Conservation (phyloP, 2,113 vertebrate genomes). For the Cephalophus harveyi region DNA sequence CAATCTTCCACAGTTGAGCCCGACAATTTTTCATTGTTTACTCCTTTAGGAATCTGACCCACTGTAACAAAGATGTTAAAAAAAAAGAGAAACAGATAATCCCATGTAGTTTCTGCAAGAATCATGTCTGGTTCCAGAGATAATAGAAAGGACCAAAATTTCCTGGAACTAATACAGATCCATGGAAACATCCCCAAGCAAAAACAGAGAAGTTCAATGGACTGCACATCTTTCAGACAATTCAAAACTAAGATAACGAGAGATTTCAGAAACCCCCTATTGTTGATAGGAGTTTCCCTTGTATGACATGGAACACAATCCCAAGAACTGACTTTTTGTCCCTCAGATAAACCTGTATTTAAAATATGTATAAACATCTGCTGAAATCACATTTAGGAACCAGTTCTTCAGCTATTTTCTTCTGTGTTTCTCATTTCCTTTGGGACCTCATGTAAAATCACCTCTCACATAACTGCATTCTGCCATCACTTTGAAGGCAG, state of each 20-base stretch:
- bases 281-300: background rate
- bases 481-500: background rate
- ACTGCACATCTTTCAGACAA: background rate
- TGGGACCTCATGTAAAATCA: slow-evolving; percentile 33
- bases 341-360: background rate
- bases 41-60: background rate
- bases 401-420: background rate
- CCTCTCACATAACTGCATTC: background rate
- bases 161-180: slow-evolving; percentile 21
- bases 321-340: background rate
- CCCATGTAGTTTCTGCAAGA: background rate
- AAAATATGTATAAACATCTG: background rate
- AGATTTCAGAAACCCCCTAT: background rate
- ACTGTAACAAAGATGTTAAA: background rate
- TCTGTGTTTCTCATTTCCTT: background rate
- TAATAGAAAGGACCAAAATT: background rate
- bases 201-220: background rate
- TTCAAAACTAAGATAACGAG: background rate
- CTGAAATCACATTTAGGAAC: background rate
- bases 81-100: background rate
- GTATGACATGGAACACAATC: background rate
- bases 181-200: background rate
- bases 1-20: background rate
- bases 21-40: background rate
- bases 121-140: background rate